Conservation (phyloP, 2,113 vertebrate genomes). For the Zosterops japonicus region DNA sequence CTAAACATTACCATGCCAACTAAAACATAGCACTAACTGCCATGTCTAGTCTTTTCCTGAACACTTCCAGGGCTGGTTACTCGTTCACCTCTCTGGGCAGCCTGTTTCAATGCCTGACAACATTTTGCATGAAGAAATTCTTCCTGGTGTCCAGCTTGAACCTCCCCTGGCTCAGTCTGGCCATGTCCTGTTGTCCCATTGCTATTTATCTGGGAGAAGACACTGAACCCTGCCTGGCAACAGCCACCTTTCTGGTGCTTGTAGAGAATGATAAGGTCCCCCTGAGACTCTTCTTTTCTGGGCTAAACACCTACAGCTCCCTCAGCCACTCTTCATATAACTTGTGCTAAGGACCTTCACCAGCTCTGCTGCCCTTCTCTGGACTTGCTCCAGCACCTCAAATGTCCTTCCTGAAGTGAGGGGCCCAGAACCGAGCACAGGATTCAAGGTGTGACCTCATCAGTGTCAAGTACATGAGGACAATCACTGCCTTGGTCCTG, state of each 20-base stretch:
- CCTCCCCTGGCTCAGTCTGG: fast-evolving
- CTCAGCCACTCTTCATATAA: neutral
- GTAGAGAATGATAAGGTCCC: neutral
- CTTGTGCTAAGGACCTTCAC: neutral
- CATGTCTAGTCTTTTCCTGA: neutral
- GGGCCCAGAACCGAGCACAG: neutral
- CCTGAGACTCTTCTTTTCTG: neutral
- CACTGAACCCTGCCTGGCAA: neutral
- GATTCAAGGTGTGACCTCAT: neutral
- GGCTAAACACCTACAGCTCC: neutral
- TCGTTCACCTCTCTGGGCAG: too few species aligned
- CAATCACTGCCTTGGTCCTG: neutral
- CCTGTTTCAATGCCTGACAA: neutral
- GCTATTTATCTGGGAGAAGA: neutral
- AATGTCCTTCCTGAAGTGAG: neutral
- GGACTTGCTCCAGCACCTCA: neutral
- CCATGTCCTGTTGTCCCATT: fast-evolving
- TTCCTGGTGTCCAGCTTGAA: neutral
- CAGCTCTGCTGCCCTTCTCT: neutral
- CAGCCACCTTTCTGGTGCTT: neutral
- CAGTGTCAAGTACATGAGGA: fast-evolving
- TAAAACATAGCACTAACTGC: neutral
- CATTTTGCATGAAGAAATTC: neutral
- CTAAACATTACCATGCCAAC: neutral
- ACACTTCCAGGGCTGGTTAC: neutral